Conservation (phyloP, 2,797 vertebrate species). For the Australoheros facetus region DNA sequence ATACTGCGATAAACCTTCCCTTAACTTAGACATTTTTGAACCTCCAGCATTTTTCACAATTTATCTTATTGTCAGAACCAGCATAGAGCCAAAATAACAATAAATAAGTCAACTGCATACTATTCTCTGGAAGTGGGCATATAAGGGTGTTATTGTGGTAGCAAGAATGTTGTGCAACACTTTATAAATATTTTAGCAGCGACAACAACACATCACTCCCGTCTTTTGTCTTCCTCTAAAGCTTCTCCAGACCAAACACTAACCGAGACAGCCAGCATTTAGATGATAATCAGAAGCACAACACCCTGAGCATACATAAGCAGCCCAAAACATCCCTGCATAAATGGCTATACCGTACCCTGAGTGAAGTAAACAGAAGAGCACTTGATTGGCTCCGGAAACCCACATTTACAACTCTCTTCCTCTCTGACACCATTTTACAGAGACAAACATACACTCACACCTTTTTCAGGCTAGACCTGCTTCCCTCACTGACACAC, state of each 20-base stretch:
- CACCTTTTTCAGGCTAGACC: constrained; percentile 28
- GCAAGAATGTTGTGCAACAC: constrained; percentile 3
- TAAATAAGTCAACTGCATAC: neutral
- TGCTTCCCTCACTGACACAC: constrained; percentile 15
- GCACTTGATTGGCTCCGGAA: constrained; percentile 70
- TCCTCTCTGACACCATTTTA: constrained; percentile 76
- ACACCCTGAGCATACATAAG: constrained; percentile 34
- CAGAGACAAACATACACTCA: constrained; percentile 10
- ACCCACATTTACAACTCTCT: constrained; percentile 84
- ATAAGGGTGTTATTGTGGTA: neutral
- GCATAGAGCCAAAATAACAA: neutral
- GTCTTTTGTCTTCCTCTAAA: constrained; percentile 20
- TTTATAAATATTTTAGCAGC: constrained; percentile 12
- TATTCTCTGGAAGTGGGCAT: constrained; percentile 1
- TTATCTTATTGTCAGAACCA: neutral
- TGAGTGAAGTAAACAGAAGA: constrained; percentile 69
- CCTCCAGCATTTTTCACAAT: neutral
- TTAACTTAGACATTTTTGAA: neutral
- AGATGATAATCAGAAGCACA: constrained; percentile 37
- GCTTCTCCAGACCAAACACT: neutral
- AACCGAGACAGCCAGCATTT: neutral
- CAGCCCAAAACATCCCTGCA: constrained; percentile 30
- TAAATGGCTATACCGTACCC: constrained; percentile 41
- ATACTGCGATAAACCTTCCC: neutral
- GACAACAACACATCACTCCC: constrained; percentile 6